phyloP scores from a whole-genome alignment of 2,888 invertebrate species.

The Panopea generosa region DNA sequence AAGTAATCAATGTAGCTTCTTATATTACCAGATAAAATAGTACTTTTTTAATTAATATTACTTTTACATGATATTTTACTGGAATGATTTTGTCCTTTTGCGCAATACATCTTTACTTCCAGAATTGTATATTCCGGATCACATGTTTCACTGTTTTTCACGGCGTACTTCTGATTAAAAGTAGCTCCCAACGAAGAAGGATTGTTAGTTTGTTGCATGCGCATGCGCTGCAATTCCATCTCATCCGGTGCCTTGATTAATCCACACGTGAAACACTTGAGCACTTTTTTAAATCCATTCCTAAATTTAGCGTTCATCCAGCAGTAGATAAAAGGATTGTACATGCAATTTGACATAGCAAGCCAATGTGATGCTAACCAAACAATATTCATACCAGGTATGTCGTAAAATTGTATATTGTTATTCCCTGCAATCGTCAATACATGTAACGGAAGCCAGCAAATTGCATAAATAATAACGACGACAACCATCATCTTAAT shows the following conservation, averaged over 20 bases:
- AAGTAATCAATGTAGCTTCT: no score
- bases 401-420: constrained; percentile 68
- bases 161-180: constrained; percentile 33
- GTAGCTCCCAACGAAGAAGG: constrained; percentile 63
- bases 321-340: constrained; percentile 97
- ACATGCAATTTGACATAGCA: constrained; percentile 98
- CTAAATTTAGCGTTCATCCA: constrained; percentile 95
- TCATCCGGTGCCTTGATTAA: constrained; percentile 55
- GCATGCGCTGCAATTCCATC: constrained; percentile 62
- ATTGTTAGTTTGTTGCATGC: constrained; percentile 58
- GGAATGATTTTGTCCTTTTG: no score
- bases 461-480: constrained; percentile 96
- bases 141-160: constrained; percentile 23
- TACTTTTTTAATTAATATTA: no score
- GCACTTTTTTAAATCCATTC: constrained; percentile 70
- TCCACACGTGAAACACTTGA: constrained; percentile 69
- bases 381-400: constrained; percentile 71
- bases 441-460: constrained; percentile 96
- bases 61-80: no score
- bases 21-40: no score
- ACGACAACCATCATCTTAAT: constrained; percentile 95
- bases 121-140: constrained; percentile 42
- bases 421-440: constrained; percentile 91
- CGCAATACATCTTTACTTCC: constrained; percentile 31
- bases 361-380: constrained; percentile 89